A percentile compares a stretch with the other conserved stretches of the same genome.
Evolutionary conservation across 1,140 invertebrate genomes (phyloP).

Genomic region (Arctopsyche grandis): DNA sequence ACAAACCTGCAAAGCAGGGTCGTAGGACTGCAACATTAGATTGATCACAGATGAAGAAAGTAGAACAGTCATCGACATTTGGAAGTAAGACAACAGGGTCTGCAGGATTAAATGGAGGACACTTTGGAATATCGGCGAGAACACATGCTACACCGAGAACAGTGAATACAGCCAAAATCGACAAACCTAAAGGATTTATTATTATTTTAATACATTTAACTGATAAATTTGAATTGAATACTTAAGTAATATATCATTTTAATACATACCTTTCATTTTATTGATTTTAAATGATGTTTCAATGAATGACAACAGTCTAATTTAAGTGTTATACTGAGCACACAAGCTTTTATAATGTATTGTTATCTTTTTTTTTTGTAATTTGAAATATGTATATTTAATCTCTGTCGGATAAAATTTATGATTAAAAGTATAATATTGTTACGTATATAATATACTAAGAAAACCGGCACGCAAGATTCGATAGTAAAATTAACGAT

Average conservation of each 20-base stretch:
- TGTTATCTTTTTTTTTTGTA: too few species aligned
- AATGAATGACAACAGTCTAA: too few species aligned
- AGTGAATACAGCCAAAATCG: not conserved
- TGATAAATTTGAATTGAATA: not conserved
- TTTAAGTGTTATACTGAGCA: too few species aligned
- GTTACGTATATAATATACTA: too few species aligned
- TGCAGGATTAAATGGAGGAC: not conserved
- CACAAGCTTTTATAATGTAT: too few species aligned
- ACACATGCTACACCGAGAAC: slow-evolving; percentile 9
- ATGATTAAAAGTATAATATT: too few species aligned
- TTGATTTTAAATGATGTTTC: not conserved
- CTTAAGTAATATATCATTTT: too few species aligned
- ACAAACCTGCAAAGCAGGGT: not conserved
- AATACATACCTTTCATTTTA: slow-evolving; percentile 7
- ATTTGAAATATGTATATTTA: too few species aligned
- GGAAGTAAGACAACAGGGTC: not conserved
- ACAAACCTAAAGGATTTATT: not conserved
- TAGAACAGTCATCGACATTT: slow-evolving; percentile 47
- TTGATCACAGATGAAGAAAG: slow-evolving; percentile 27
- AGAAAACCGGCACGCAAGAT: too few species aligned
- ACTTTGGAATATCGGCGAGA: slow-evolving; percentile 3
- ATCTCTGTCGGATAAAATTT: too few species aligned
- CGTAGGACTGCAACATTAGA: not conserved
- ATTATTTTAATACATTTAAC: not conserved
- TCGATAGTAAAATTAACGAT: too few species aligned